Evolutionary conservation across 1,140 invertebrate genomes (phyloP), one percentile per base, ranked within the genome.

Genomic region (Drosophila nasuta): DNA sequence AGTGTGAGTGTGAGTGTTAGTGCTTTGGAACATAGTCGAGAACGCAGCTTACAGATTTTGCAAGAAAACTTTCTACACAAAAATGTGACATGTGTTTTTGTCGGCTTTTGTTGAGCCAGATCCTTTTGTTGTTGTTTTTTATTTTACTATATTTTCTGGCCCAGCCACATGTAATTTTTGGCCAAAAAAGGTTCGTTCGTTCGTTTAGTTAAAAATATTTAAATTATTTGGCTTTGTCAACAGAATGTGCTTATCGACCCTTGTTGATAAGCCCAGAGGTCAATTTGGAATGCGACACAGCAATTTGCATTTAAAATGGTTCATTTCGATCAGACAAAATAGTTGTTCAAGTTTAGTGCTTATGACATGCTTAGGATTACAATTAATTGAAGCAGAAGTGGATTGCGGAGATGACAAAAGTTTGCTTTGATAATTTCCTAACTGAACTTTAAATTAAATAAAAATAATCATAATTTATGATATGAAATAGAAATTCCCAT

Each of bases 51-150:
- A 79, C 69, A 83, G 60, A 81, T 57, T 89, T 83, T 83, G 20
- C 70, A 79, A 87, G 82, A 82, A 77, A 81, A 75, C 25, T 83
- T 83, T 77, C 67, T 80, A 77, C 69, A 88, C 77, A 87, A 75
- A 87, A 80, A 78, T 89, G 74, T 87, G 85, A 83, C 83, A 88
- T 89, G 83, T 88, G 83, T 83, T 88, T 72, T 75, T 82, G 85
- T 78, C 85, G 69, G 73, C 65, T 85, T 76, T 63, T 7, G 5
- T 38, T 13, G 15, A 38, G 28, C 60, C 67, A 52, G 49, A 54
- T 45, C 51, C 59, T 65, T 69, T 57, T 71, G 62, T 72, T 80
- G 58, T 58, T 73, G 62, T 54, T 30, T 58, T 25, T 25, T 25
- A 3, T 25, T 25, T 57, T 45, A 65, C 58, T 15, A n/a, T 59